Evolutionary conservation across 30 jellyfish, hydroid and myxozoan species (phyloP).

Genomic region (Pseudorhiza aurosa): DNA sequence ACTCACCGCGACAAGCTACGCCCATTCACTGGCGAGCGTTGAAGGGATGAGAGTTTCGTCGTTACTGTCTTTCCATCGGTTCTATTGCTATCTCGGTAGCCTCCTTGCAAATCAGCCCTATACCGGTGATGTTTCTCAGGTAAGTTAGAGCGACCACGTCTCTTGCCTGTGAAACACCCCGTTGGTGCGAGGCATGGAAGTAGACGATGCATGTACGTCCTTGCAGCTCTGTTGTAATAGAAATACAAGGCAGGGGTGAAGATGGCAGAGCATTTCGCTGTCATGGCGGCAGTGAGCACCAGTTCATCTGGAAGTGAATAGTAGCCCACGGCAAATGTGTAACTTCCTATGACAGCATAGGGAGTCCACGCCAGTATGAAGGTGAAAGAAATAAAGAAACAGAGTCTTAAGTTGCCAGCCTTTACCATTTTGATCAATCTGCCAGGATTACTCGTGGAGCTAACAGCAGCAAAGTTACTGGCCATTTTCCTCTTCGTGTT

Average conservation of each 20-base stretch:
- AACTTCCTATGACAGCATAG: slow-evolving; percentile 16
- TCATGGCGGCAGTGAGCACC: slow-evolving; percentile 6
- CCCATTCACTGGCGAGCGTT: too few species aligned
- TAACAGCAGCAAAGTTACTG: neutral
- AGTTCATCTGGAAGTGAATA: slow-evolving; percentile 20
- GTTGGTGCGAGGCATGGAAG: too few species aligned
- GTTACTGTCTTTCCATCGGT: too few species aligned
- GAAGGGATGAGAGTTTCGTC: too few species aligned
- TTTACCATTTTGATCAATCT: neutral
- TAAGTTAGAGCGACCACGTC: too few species aligned
- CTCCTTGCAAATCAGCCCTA: too few species aligned
- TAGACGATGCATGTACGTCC: neutral
- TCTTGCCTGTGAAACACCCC: too few species aligned
- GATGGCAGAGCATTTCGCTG: slow-evolving; percentile 23
- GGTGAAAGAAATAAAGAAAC: slow-evolving; percentile 23
- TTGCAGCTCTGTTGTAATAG: slow-evolving; percentile 7
- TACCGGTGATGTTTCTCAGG: too few species aligned
- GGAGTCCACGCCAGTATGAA: slow-evolving; percentile 56
- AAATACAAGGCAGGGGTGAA: slow-evolving; percentile 22
- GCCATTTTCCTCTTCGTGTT: neutral
- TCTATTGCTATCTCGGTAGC: too few species aligned
- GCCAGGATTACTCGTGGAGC: neutral
- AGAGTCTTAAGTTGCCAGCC: slow-evolving; percentile 17
- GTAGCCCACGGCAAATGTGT: slow-evolving; percentile 7
- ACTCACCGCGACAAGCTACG: too few species aligned